These are phyloP conservation scores for Zeuzera pyrina DNA, from an alignment of 2,888 invertebrate genomes.

Conservation along the genomic window DNA sequence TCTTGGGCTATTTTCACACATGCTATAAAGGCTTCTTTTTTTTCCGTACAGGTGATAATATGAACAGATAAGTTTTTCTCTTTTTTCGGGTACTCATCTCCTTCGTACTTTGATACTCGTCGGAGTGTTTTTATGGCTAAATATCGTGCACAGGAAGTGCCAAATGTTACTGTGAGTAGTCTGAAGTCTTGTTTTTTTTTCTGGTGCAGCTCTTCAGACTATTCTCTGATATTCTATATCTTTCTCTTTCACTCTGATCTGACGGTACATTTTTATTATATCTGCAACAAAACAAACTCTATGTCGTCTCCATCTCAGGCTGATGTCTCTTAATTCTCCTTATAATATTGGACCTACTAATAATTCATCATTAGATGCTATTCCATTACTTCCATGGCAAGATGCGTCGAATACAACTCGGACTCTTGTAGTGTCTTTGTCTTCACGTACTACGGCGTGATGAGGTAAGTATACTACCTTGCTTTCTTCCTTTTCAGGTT, in stretches of 20 bases:
- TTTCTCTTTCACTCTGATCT: conserved; percentile 10
- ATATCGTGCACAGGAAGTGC: too few species aligned
- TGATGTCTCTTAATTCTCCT: conserved; percentile 11
- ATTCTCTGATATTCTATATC: conserved; percentile 10
- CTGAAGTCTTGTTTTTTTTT: too few species aligned
- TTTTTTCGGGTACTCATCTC: too few species aligned
- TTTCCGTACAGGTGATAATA: too few species aligned
- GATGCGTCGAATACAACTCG: conserved; percentile 9
- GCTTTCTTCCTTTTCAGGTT: conserved; percentile 1
- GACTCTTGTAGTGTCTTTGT: too few species aligned
- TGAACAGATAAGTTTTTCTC: too few species aligned
- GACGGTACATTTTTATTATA: conserved; percentile 18
- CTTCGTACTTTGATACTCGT: too few species aligned
- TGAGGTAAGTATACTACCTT: conserved; percentile 11
- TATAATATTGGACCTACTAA: conserved; percentile 12
- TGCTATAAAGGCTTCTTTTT: too few species aligned
- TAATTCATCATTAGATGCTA: conserved; percentile 10
- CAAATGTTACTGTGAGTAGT: conserved; percentile 18
- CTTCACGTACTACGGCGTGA: conserved; percentile 11
- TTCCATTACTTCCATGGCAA: conserved; percentile 2
- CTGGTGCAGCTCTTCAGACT: too few species aligned
- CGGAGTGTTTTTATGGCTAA: conserved; percentile 20
- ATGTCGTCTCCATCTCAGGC: conserved; percentile 12
- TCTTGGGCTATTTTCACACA: too few species aligned
- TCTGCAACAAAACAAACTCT: conserved; percentile 12